Evolutionary conservation across 1,140 invertebrate genomes (phyloP), one percentile per base, ranked within the genome.

Genomic region (Tetraneura akinire): DNA sequence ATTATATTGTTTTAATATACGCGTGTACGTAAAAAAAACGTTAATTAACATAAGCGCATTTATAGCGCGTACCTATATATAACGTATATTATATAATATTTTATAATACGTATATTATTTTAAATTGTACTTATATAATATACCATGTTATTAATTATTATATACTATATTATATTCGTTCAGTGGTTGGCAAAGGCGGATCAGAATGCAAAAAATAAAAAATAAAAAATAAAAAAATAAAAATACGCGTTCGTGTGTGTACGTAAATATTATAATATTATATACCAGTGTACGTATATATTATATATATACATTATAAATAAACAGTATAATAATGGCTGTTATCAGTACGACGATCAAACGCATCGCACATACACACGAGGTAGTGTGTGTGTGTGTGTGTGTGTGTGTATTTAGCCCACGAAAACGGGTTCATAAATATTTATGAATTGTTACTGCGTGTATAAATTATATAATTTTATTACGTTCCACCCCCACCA

Each of bases 391-490:
- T 70, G n/a, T 16, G 68, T 51, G 68, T 29, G 68, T 70, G 42
- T 70, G n/a, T 16, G 23, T 51, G 23, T 51, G 47, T 71, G 14
- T 51, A 37, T 37, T 37, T 37, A 71, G 53, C 74, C 55, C 53
- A 78, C 74, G 26, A 78, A 78, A 78, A 78, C 74, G 55, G 55
- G 74, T 78, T 78, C 26, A 78, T 78, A 78, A 78, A 78, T 78
- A 78, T 78, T 78, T 78, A 78, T 78, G 74, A 78, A 62, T 60
- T 78, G 53, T 55, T 76, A 57, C 73, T 78, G 74, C 74, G 37
- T 78, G 53, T 78, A 78, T 78, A 78, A 78, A 78, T 78, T 78
- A 78, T 78, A 78, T 37, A 62, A 60, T 62, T 62, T 62, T 60
- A 45, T 78, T 62, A 60, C 37, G 42, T 60, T 55, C n/a, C 18